Conservation (phyloP, 2,888 invertebrate species). For the Lycocerus yunnanus region DNA sequence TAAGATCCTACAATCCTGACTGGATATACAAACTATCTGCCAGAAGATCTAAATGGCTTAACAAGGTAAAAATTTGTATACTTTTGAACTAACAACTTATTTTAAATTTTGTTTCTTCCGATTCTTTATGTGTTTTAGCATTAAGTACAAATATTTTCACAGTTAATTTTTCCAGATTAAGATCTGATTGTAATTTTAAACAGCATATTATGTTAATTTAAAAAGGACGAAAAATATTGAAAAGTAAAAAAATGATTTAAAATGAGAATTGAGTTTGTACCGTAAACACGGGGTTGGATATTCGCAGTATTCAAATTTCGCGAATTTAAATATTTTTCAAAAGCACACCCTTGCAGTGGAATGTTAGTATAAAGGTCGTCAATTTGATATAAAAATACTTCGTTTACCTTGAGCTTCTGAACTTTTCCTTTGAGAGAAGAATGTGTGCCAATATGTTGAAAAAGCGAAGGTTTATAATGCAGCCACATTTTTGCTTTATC, state of each 20-base stretch:
- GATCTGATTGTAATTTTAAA: too few species aligned
- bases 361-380: background rate
- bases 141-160: too few species aligned
- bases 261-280: background rate
- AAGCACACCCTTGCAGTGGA: background rate
- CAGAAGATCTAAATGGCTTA: too few species aligned
- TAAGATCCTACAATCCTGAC: too few species aligned
- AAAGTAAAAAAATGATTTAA: too few species aligned
- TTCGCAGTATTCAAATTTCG: background rate
- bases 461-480: conserved; percentile 87
- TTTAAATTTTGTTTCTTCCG: too few species aligned
- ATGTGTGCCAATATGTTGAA: conserved; percentile 94
- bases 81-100: too few species aligned
- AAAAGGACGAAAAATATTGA: background rate
- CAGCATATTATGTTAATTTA: too few species aligned
- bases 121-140: too few species aligned
- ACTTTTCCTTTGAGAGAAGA: conserved; percentile 96
- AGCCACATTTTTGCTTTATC: conserved; percentile 80
- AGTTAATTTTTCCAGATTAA: background rate
- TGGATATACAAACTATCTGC: too few species aligned
- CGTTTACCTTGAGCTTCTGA: conserved; percentile 84
- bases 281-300: background rate
- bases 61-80: too few species aligned
- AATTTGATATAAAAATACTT: background rate
- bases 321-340: background rate